Base-by-base conservation (phyloP, 2,113 vertebrate genomes). In the Hucho hucho region DNA sequence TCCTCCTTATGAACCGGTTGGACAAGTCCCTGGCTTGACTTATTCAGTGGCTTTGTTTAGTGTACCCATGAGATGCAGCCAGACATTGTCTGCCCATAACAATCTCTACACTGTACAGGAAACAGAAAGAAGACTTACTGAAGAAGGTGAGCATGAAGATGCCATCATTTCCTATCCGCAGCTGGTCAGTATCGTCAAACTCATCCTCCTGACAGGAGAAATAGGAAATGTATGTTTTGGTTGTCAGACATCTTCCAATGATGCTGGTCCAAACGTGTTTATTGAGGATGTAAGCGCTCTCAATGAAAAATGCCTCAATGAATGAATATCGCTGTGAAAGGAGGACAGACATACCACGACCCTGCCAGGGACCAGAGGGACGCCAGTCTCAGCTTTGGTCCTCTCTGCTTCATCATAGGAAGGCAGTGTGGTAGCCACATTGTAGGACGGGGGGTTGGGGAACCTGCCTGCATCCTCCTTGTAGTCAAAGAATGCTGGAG, bases 131-230 rank as follows among this genome's bases (percentile, higher is more conserved):
- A n/a, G 9, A 93, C 97, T 97, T 93, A 99, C 98, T 98, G 92
- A 99, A 99, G 89, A 99, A 99, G 9, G 97, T 98, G 64, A 99
- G 90, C 97, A 99, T 98, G 89, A 99, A 99, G 82, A 99, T 97
- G 87, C 98, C 97, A 58, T 99, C 98, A 0, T 99, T 99, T 87
- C 98, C 98, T 96, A 99, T 99, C 89, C 97, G 95, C 89, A 99
- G 93, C 92, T 99, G 98, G 87, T 99, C 97, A 0, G 96, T 93
- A 82, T 99, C 98, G 61, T 99, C 97, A 90, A 97, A 98, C 80
- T 99, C 98, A 0, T 99, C 97, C 87, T 99, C 97, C 98, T 99
- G 90, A 53, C 78, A 14, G 37, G 2, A 43, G 7, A 43, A 49
- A 85, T 61, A 59, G 47, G 79, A 69, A 69, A 69, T 49, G 20